Evolutionary conservation across 2,888 invertebrate genomes (phyloP).

Genomic region (Mayetiola destructor): DNA sequence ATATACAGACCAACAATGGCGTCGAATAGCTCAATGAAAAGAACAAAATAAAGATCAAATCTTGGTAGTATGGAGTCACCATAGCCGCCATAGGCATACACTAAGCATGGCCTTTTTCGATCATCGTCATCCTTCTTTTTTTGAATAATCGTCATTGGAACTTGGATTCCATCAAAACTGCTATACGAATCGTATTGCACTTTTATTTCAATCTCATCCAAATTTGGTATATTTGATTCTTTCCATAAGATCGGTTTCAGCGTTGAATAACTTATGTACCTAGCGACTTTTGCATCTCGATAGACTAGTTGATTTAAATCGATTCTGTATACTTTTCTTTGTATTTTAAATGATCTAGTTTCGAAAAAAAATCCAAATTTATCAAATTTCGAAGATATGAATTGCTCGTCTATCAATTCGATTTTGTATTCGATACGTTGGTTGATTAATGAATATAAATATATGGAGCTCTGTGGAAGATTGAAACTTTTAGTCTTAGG

Average conservation of each 20-base stretch:
- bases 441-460: not conserved
- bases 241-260: not conserved
- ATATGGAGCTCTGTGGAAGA: not conserved
- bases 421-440: constrained; percentile 5
- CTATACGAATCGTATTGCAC: not conserved
- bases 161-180: not conserved
- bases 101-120: not conserved
- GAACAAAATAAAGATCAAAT: constrained; percentile 6
- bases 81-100: constrained; percentile 9
- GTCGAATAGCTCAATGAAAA: constrained; percentile 11
- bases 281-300: not conserved
- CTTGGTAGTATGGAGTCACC: not conserved
- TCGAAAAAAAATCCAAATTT: constrained; percentile 3
- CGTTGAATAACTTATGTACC: not conserved
- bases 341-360: constrained; percentile 4
- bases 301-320: constrained; percentile 1
- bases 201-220: not conserved
- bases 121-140: not conserved
- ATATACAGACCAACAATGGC: constrained; percentile 9
- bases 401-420: not conserved
- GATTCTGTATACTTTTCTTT: not conserved
- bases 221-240: not conserved
- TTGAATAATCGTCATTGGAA: not conserved
- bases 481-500: too few relatives aligned
- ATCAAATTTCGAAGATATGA: not conserved